Conservation (phyloP, 2,888 invertebrate genomes). For the Trissolcus brochymenae region DNA sequence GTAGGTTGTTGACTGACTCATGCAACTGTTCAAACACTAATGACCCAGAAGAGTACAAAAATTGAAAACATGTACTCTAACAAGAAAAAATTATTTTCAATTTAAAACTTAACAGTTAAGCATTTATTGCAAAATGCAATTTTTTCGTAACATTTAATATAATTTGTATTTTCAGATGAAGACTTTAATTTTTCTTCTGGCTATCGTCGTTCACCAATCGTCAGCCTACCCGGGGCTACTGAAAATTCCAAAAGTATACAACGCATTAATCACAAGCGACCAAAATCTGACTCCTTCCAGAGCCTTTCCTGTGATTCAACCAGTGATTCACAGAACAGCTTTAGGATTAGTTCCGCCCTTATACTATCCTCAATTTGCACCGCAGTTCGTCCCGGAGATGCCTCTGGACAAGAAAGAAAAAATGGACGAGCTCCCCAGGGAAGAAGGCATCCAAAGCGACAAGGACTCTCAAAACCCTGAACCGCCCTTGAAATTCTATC, state of each 20-base stretch:
- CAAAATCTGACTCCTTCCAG: slow-evolving; percentile 86
- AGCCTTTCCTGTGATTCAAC: slow-evolving; percentile 85
- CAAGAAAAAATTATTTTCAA: not conserved
- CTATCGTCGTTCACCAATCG: slow-evolving; percentile 56
- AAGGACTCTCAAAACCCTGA: slow-evolving; percentile 29
- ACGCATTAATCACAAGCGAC: slow-evolving; percentile 87
- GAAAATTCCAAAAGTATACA: slow-evolving; percentile 86
- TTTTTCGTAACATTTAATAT: no score
- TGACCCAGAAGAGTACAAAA: not conserved
- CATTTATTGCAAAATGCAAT: no score
- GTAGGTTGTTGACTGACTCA: no score
- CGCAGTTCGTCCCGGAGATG: slow-evolving; percentile 65
- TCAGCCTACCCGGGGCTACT: slow-evolving; percentile 77
- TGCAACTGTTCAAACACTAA: no score
- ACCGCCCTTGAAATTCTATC: slow-evolving; percentile 67
- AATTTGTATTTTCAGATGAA: slow-evolving; percentile 62
- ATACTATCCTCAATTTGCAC: slow-evolving; percentile 67
- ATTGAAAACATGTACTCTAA: not conserved
- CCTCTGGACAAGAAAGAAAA: not conserved
- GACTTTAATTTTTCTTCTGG: slow-evolving; percentile 27
- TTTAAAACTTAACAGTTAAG: not conserved
- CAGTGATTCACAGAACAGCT: slow-evolving; percentile 82
- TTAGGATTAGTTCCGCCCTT: slow-evolving; percentile 76
- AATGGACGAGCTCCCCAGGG: not conserved
- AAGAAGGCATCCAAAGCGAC: not conserved